These are phyloP conservation scores for Fistularia tabacaria DNA, from an alignment of 2,797 vertebrate genomes.

Conservation along the genomic window DNA sequence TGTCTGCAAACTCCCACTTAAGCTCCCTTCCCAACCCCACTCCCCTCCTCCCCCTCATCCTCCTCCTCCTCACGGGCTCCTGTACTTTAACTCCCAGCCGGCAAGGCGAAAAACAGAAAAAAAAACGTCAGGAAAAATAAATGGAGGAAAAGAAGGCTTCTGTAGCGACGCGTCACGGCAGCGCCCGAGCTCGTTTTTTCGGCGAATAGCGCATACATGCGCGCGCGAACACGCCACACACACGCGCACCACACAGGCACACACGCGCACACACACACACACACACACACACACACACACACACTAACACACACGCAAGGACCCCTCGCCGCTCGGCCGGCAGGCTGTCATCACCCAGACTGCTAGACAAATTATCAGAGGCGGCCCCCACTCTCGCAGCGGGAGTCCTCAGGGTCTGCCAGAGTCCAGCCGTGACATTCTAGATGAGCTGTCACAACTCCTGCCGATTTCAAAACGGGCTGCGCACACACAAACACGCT, in stretches of 20 bases:
- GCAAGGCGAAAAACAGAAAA: slow-evolving; percentile 2
- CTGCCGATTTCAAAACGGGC: slow-evolving; percentile 57
- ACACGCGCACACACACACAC: too few species aligned
- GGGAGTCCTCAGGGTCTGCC: slow-evolving; percentile 51
- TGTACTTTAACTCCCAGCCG: slow-evolving; percentile 21
- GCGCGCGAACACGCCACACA: too few species aligned
- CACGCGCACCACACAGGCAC: too few species aligned
- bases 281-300: too few species aligned
- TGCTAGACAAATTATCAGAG: slow-evolving; percentile 70
- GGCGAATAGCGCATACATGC: too few species aligned
- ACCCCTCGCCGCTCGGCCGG: slow-evolving; percentile 24
- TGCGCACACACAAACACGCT: not conserved
- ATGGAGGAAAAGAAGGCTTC: slow-evolving; percentile 48
- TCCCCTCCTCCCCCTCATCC: slow-evolving; percentile 23
- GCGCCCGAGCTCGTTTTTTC: slow-evolving; percentile 42
- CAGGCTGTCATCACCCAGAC: slow-evolving; percentile 65
- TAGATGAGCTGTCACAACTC: slow-evolving; percentile 72
- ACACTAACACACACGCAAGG: not conserved
- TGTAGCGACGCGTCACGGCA: slow-evolving; percentile 29
- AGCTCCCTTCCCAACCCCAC: slow-evolving; percentile 12
- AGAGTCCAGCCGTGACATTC: slow-evolving; percentile 63
- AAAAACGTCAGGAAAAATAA: slow-evolving; percentile 62
- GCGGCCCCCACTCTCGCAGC: slow-evolving; percentile 48
- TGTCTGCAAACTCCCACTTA: slow-evolving; percentile 61
- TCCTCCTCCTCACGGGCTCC: slow-evolving; percentile 14